Conservation (phyloP, 2,888 invertebrate genomes). For the Periphyllus acericola region DNA sequence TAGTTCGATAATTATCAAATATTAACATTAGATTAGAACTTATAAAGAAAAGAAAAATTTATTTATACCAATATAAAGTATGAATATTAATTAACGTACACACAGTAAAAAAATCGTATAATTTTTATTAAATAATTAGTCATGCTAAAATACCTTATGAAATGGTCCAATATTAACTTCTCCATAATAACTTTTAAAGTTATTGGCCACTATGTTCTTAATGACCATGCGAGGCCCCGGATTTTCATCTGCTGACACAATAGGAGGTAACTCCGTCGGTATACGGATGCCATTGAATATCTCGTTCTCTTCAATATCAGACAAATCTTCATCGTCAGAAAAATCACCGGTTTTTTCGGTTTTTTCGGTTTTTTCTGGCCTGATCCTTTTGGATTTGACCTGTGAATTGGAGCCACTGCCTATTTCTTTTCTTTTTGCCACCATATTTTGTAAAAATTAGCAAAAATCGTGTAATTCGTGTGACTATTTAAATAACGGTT, state of each 20-base stretch:
- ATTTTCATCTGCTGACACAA: slow-evolving; percentile 76
- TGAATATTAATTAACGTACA: slow-evolving; percentile 9
- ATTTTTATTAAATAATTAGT: not conserved
- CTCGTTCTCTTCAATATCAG: slow-evolving; percentile 63
- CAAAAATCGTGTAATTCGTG: no score
- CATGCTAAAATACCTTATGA: slow-evolving; percentile 78
- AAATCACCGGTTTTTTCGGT: slow-evolving; percentile 13
- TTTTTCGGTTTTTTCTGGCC: slow-evolving; percentile 1
- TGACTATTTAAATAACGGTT: no score
- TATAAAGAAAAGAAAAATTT: no score
- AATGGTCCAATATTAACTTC: slow-evolving; percentile 89
- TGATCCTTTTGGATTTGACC: not conserved
- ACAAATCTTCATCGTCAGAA: slow-evolving; percentile 61
- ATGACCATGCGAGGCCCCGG: slow-evolving; percentile 87
- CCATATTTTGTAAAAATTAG: not conserved
- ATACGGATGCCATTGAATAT: slow-evolving; percentile 83
- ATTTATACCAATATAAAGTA: no score
- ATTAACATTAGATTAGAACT: no score
- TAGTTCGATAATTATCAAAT: no score
- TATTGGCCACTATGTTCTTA: slow-evolving; percentile 86
- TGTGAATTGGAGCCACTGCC: not conserved
- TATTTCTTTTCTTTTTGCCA: slow-evolving; percentile 32
- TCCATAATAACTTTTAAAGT: slow-evolving; percentile 97
- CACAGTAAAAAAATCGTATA: slow-evolving; percentile 58
- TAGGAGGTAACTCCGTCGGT: slow-evolving; percentile 76